phyloP scores from a whole-genome alignment of 53 echinoderm and acorn worm genomes.

The Astropecten irregularis region DNA sequence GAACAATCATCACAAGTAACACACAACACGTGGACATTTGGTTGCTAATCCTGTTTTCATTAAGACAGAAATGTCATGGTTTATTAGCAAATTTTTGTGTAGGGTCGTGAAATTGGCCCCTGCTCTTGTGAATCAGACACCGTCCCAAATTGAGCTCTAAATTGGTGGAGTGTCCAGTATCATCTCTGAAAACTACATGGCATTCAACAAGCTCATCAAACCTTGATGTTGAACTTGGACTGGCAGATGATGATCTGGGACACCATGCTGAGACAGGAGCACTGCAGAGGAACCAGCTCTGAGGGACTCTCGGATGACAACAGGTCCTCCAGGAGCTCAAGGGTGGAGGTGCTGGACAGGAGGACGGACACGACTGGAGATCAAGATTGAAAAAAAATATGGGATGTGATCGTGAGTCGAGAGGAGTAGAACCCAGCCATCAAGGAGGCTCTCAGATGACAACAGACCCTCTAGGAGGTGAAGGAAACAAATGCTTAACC shows the following conservation, averaged over 20 bases:
- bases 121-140: too few relatives aligned
- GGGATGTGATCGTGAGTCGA: too few relatives aligned
- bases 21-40: too few relatives aligned
- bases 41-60: too few relatives aligned
- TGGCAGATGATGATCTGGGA: conserved; percentile 14
- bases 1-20: too few relatives aligned
- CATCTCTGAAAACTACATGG: background rate
- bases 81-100: too few relatives aligned
- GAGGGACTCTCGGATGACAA: background rate
- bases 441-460: background rate
- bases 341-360: conserved; percentile 15
- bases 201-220: background rate
- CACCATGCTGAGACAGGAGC: conserved; percentile 7
- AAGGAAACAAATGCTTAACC: too few relatives aligned
- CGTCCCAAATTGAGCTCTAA: too few relatives aligned
- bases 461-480: too few relatives aligned
- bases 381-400: too few relatives aligned
- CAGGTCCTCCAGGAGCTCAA: conserved; percentile 5
- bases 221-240: conserved; percentile 40
- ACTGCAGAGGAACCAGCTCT: background rate
- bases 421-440: background rate
- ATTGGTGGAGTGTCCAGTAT: background rate
- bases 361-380: conserved; percentile 16
- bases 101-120: too few relatives aligned
- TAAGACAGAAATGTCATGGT: too few relatives aligned